Evolutionary conservation across 2,797 vertebrate species (phyloP).

Genomic region (Parauchenoglanis punctatus): DNA sequence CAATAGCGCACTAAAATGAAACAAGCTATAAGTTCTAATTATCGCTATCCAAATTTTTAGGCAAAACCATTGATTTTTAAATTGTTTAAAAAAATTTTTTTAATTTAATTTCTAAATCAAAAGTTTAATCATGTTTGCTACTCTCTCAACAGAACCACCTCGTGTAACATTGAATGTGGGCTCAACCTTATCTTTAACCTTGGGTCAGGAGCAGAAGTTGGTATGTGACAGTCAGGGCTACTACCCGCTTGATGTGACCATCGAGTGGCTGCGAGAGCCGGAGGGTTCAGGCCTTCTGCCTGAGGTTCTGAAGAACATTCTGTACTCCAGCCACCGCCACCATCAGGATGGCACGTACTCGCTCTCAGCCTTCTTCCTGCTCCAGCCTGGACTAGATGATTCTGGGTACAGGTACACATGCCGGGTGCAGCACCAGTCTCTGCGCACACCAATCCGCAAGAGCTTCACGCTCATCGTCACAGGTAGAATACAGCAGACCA

Average conservation of each 20-base stretch:
- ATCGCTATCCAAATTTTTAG: not conserved
- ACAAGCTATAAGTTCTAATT: not conserved
- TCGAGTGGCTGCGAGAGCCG: slow-evolving; percentile 71
- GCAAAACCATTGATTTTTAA: no score
- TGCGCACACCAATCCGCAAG: slow-evolving; percentile 72
- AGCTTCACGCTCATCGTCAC: slow-evolving; percentile 68
- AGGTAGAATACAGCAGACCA: slow-evolving; percentile 53
- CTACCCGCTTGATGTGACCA: slow-evolving; percentile 77
- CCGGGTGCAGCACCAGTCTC: slow-evolving; percentile 72
- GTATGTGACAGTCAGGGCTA: slow-evolving; percentile 69
- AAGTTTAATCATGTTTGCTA: not conserved
- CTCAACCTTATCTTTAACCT: slow-evolving; percentile 60
- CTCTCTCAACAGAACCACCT: slow-evolving; percentile 70
- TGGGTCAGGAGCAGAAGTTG: slow-evolving; percentile 71
- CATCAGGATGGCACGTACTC: slow-evolving; percentile 74
- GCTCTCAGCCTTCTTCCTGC: slow-evolving; percentile 74
- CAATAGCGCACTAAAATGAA: not conserved
- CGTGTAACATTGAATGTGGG: slow-evolving; percentile 68
- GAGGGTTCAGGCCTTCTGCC: slow-evolving; percentile 59
- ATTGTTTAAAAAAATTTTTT: no score
- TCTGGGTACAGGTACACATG: slow-evolving; percentile 71
- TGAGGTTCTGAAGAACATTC: slow-evolving; percentile 62
- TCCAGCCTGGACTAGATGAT: slow-evolving; percentile 64
- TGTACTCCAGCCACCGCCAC: slow-evolving; percentile 75
- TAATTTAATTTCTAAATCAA: not conserved